Evolutionary conservation across 2,113 vertebrate genomes (phyloP).

Genomic region (Sterna hirundo): DNA sequence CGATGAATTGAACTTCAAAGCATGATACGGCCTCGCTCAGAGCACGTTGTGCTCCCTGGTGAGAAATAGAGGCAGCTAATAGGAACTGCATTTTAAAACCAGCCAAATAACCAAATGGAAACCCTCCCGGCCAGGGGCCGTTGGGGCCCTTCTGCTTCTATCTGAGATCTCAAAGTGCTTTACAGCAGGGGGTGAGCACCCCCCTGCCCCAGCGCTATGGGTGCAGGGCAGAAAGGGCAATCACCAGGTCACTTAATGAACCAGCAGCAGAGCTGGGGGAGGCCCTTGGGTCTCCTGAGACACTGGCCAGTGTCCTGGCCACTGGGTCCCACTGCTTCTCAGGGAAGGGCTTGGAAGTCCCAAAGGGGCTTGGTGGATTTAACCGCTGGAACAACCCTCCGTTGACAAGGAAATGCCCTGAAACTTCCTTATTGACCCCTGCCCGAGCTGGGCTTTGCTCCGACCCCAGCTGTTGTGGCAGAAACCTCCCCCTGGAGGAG

Average conservation of each 20-base stretch:
- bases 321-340: not conserved
- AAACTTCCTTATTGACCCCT: not conserved
- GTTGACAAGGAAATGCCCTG: not conserved
- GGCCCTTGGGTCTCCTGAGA: not conserved
- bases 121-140: accelerated
- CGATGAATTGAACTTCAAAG: not conserved
- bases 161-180: not conserved
- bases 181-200: not conserved
- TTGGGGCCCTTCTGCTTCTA: not conserved
- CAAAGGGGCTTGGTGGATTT: not conserved
- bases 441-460: not conserved
- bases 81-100: not conserved
- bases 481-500: not conserved
- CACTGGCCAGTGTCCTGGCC: not conserved
- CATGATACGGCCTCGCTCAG: not conserved
- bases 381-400: not conserved
- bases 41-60: not conserved
- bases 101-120: not conserved
- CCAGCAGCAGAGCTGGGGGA: not conserved
- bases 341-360: not conserved
- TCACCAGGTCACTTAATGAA: not conserved
- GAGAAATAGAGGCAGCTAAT: not conserved
- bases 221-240: not conserved
- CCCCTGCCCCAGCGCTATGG: accelerated
- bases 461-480: not conserved